Percentiles rank a stretch among this genome's conserved stretches.
phyloP scores from a whole-genome alignment of 2,113 vertebrate species.

The Leptocoma aspasia region DNA sequence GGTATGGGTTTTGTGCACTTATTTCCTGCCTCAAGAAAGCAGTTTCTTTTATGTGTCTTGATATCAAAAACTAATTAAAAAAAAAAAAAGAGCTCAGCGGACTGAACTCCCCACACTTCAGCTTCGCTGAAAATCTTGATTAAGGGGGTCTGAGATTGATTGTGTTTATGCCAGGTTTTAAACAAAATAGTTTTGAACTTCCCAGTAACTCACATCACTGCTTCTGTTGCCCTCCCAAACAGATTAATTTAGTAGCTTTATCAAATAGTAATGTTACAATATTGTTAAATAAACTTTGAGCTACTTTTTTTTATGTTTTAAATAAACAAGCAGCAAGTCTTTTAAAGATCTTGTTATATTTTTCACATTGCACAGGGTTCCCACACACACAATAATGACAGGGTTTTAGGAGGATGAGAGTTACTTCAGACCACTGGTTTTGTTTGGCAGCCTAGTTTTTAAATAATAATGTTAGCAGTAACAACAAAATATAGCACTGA shows the following conservation, averaged over 20 bases:
- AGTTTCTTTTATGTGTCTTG: neutral
- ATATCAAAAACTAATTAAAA: neutral
- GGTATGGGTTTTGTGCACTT: neutral
- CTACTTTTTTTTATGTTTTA: neutral
- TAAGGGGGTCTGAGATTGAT: neutral
- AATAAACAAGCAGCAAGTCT: neutral
- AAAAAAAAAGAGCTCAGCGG: too few species aligned
- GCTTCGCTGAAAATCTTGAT: neutral
- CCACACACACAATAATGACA: slow-evolving; percentile 52
- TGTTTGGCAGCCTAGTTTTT: slow-evolving; percentile 60
- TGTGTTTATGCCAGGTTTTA: neutral
- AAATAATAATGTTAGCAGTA: slow-evolving; percentile 67
- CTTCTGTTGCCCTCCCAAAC: neutral
- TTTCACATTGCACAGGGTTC: neutral
- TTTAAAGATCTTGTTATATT: neutral
- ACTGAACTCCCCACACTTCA: neutral
- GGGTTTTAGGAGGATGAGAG: slow-evolving; percentile 52
- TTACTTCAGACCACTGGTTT: slow-evolving; percentile 60
- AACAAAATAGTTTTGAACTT: neutral
- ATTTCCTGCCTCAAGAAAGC: neutral
- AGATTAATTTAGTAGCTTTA: neutral
- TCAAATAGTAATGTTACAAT: neutral
- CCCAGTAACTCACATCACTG: neutral
- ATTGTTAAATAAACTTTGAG: neutral
- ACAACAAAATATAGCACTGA: slow-evolving; percentile 70